Evolutionary conservation across 1,140 invertebrate species (phyloP), one percentile per base, ranked within the genome.

Genomic region (Nasonia vitripennis): DNA sequence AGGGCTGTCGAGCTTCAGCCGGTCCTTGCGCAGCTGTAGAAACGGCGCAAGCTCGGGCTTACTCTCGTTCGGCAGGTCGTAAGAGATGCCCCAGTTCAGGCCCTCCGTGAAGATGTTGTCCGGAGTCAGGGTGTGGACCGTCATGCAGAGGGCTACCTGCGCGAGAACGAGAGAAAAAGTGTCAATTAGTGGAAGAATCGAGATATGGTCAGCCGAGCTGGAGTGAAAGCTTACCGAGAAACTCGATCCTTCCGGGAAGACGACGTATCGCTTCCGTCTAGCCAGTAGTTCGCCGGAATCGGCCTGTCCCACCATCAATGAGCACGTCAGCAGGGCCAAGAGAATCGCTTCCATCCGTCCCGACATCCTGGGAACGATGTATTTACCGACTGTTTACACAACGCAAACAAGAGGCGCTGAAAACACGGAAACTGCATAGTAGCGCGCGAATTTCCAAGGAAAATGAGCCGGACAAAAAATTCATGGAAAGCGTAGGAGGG

Each of bases 231-330:
- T 96, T 87, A 97, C 96, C 93, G 92, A 96, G 92, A 96, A 95
- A 90, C 95, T 95, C 9, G 96, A 95, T 78, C 96, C 96, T 93
- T 96, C 96, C 2, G 96, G 96, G 92, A 97, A 97, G 86, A 96
- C 94, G 73, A 97, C 93, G 93, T 97, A 97, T 86, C 96, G 94
- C 89, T 95, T 96, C 87, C 94, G 94, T 84, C 96, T 94, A 1
- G 95, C 88, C 48, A 92, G 85, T 2, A 75, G 41, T 71, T 48
- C 67, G 34, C 75, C 23, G 27, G 87, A 84, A 23, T 90, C 84
- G 9, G 89, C 87, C 14, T 86, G 79, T 74, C 55, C 74, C 17
- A 86, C 74, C 68, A 87, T 84, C 37, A 87, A 86, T 9, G 11
- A 70, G 45, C 75, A 68, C 14, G 12, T 51, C 31, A 71, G 12